These are phyloP conservation scores for Aphelenchoides bicaudatus DNA, from an alignment of 2,888 invertebrate species.

Conservation along the genomic window DNA sequence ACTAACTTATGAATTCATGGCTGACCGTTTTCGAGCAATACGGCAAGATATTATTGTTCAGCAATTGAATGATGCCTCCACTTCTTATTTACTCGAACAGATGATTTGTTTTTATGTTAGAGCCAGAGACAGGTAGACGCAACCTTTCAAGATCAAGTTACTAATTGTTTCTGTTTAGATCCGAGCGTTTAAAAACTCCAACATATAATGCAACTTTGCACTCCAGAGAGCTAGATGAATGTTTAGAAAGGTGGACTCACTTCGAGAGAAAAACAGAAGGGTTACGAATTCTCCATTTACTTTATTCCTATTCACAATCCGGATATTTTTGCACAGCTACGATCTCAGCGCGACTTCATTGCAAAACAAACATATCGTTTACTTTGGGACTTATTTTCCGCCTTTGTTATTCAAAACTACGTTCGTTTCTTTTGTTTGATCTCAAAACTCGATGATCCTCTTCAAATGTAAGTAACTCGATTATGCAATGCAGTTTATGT, in stretches of 20 bases:
- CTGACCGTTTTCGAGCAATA: conserved; percentile 26
- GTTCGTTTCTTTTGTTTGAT: conserved; percentile 8
- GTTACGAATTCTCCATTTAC: conserved; percentile 5
- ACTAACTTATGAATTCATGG: conserved; percentile 24
- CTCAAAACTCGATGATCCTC: background rate
- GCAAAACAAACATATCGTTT: background rate
- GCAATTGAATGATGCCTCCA: conserved; percentile 5
- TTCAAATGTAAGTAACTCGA: conserved; percentile 4
- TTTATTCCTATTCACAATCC: conserved; percentile 8
- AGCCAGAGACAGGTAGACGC: background rate
- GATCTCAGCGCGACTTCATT: background rate
- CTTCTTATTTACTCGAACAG: conserved; percentile 15
- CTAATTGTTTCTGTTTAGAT: conserved; percentile 9
- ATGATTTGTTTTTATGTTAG: conserved; percentile 23
- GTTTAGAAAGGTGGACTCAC: conserved; percentile 19
- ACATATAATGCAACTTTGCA: conserved; percentile 21
- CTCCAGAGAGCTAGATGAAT: conserved; percentile 22
- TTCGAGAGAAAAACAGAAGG: conserved; percentile 12
- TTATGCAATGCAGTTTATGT: background rate
- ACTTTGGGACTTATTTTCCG: conserved; percentile 2
- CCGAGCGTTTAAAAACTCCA: conserved; percentile 15
- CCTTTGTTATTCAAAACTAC: conserved; percentile 7
- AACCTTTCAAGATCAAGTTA: background rate
- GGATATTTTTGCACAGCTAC: background rate
- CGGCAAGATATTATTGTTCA: conserved; percentile 30